Evolutionary conservation across 2,113 vertebrate genomes (phyloP), one percentile per base, ranked within the genome.

Genomic region (Gymnogyps californianus): DNA sequence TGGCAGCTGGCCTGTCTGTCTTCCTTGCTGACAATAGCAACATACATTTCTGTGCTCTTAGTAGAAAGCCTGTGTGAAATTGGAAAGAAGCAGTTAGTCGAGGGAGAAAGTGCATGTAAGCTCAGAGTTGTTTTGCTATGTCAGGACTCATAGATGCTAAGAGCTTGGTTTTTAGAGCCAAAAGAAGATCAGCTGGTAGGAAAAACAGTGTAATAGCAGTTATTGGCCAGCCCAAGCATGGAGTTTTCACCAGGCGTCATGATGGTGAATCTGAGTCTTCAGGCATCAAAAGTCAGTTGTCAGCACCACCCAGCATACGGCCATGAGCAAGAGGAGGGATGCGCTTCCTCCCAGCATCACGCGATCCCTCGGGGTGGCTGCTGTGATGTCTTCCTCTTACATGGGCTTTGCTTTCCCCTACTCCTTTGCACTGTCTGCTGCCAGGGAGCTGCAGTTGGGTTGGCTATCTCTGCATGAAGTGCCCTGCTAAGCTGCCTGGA

Each of bases 1-100:
- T 44, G 75, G 71, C 90, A 96, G 75, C 93, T 97, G 92, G 54
- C 54, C 78, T 94, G 54, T 94, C 85, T 11, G 3, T 95, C 84
- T 95, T 92, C 26, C 29, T 36, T 54, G 21, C 46, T 96, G 40
- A 90, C 89, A 91, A 85, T 64, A 93, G 65, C 47, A 76, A 61
- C 61, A 83, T 65, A 83, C n/a, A 78, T 92, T 89, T 80, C 59
- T 80, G 46, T 55, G 16, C 32, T 59, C 54, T 38, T 71, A 59
- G 46, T 66, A 55, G 51, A 83, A 94, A 82, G 61, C 64, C 28
- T 87, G 36, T 89, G 83, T 95, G 87, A 87, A 94, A 83, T 75
- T 64, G 32, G 17, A 81, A 66, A 83, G 26, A 59, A 65, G 1
- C 31, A 72, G 32, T 69, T 84, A 47, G 21, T 59, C 0, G 4